These are phyloP conservation scores for Hemicrepidius hirtus DNA, from an alignment of 2,888 invertebrate species.

Conservation along the genomic window DNA sequence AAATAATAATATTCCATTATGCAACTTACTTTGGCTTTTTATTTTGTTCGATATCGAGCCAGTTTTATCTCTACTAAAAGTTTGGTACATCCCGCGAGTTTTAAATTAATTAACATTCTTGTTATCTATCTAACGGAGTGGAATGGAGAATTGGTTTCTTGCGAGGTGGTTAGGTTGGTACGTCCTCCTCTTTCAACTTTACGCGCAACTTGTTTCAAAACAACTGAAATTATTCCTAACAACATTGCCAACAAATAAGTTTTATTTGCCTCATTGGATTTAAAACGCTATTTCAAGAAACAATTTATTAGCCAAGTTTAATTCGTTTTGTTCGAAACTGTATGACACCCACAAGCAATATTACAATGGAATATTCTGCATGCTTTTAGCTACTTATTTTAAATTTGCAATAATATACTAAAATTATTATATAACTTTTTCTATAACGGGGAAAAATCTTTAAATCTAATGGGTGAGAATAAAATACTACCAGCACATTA, in stretches of 20 bases:
- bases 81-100: conserved; percentile 66
- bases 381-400: background rate
- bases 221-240: conserved; percentile 62
- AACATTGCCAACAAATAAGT: conserved; percentile 59
- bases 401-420: background rate
- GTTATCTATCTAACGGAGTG: conserved; percentile 67
- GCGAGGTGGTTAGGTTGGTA: conserved; percentile 55
- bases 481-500: too few relatives aligned
- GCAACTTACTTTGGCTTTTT: conserved; percentile 26
- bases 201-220: conserved; percentile 57
- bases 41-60: conserved; percentile 12
- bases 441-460: background rate
- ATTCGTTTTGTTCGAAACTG: conserved; percentile 40
- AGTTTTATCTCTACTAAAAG: conserved; percentile 59
- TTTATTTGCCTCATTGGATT: conserved; percentile 55
- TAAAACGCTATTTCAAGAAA: conserved; percentile 47
- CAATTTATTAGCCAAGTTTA: conserved; percentile 46
- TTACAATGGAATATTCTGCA: conserved; percentile 13
- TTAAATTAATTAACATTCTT: conserved; percentile 70
- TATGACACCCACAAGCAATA: conserved; percentile 39
- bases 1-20: conserved; percentile 28
- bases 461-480: background rate
- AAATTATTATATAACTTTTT: background rate
- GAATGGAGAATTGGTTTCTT: conserved; percentile 66
- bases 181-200: conserved; percentile 56